A percentile compares a stretch with the other conserved stretches of the same genome.
Evolutionary conservation across 1,140 invertebrate genomes (phyloP).

Genomic region (Drosophila watanabei): DNA sequence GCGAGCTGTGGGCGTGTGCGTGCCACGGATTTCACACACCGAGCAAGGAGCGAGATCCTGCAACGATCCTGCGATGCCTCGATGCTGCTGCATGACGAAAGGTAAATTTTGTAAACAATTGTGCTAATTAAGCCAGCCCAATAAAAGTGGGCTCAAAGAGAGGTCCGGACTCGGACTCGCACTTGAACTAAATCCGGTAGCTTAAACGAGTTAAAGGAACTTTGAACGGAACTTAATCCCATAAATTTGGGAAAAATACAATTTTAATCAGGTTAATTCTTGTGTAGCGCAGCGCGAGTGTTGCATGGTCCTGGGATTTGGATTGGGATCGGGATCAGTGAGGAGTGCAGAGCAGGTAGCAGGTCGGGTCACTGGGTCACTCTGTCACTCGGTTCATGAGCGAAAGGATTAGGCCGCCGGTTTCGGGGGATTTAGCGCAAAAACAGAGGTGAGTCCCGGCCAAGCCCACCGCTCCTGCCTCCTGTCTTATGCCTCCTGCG

Average conservation of each 20-base stretch:
- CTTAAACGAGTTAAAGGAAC: conserved; percentile 85
- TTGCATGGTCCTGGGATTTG: conserved; percentile 41
- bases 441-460: conserved; percentile 43
- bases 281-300: conserved; percentile 68
- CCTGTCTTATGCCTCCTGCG: conserved; percentile 59
- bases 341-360: conserved; percentile 39
- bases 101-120: conserved; percentile 85
- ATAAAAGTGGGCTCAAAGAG: conserved; percentile 77
- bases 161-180: conserved; percentile 23
- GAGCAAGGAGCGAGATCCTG: not conserved
- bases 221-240: conserved; percentile 85
- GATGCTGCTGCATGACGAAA: conserved; percentile 71
- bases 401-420: conserved; percentile 70
- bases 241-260: conserved; percentile 85
- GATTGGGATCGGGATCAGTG: not conserved
- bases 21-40: conserved; percentile 58
- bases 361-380: conserved; percentile 4
- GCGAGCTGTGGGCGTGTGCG: conserved; percentile 77
- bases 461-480: conserved; percentile 32
- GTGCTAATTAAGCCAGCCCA: conserved; percentile 84
- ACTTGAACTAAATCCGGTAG: conserved; percentile 85
- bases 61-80: not conserved
- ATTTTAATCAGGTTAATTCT: conserved; percentile 85
- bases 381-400: conserved; percentile 8
- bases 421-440: conserved; percentile 59